Conservation (phyloP, 2,797 vertebrate species). For the Catostomus latipinnis region DNA sequence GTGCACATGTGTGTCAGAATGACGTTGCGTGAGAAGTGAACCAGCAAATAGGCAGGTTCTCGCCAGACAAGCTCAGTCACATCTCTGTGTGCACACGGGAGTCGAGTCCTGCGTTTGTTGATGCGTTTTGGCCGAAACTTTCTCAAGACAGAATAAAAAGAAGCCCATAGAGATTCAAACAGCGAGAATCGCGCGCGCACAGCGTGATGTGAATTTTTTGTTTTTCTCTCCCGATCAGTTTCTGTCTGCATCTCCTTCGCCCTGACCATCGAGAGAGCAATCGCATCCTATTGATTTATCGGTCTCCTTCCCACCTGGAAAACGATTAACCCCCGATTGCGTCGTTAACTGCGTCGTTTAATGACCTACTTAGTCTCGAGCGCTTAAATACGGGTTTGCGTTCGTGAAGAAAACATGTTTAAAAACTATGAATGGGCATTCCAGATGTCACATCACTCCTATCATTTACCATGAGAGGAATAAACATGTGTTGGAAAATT, state of each 20-base stretch:
- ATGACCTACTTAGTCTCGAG: constrained; percentile 16
- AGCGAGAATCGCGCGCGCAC: background rate
- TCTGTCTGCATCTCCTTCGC: constrained; percentile 9
- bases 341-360: constrained; percentile 28
- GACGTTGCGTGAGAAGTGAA: constrained; percentile 1
- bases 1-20: background rate
- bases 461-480: constrained; percentile 70
- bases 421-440: constrained; percentile 45
- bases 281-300: background rate
- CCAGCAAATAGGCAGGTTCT: background rate
- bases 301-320: constrained; percentile 24
- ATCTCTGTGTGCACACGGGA: too few species aligned
- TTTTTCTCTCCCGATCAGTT: constrained; percentile 19
- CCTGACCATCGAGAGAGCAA: constrained; percentile 9
- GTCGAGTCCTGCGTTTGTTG: too few species aligned
- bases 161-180: background rate
- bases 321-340: background rate
- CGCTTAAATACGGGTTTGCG: constrained; percentile 2
- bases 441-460: constrained; percentile 45
- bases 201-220: background rate
- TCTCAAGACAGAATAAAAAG: background rate
- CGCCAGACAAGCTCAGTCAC: background rate
- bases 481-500: constrained; percentile 81
- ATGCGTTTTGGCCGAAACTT: constrained; percentile 8
- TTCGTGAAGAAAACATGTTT: constrained; percentile 35